phyloP scores from a whole-genome alignment of 1,140 invertebrate species.

The Pentalonia nigronervosa region DNA sequence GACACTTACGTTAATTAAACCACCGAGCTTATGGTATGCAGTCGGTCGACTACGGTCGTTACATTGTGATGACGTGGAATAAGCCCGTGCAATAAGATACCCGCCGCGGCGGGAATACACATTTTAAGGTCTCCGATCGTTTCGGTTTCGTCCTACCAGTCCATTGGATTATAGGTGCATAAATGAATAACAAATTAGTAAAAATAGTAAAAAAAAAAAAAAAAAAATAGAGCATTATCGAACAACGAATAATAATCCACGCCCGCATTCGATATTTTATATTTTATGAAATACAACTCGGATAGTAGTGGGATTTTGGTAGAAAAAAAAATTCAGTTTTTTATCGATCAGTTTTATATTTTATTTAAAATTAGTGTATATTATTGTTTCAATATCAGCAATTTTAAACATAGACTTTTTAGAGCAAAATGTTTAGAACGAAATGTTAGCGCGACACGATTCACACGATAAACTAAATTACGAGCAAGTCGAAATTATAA shows the following conservation, averaged over 20 bases:
- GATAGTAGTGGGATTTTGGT: background rate
- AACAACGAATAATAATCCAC: background rate
- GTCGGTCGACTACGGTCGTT: background rate
- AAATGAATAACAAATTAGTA: background rate
- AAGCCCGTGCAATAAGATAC: background rate
- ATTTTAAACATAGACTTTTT: fast-evolving
- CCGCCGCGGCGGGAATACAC: background rate
- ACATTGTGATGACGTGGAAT: background rate
- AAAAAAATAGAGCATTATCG: background rate
- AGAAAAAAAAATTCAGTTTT: background rate
- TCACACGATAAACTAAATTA: background rate
- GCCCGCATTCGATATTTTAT: fast-evolving
- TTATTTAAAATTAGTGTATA: too few species aligned
- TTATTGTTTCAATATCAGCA: too few species aligned
- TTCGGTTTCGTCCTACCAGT: too few species aligned
- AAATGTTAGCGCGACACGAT: background rate
- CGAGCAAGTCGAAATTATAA: background rate
- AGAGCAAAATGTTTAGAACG: too few species aligned
- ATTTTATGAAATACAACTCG: background rate
- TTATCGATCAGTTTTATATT: too few species aligned
- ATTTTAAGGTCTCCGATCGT: background rate
- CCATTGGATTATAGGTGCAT: background rate
- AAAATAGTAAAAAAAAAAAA: background rate
- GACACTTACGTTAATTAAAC: slow-evolving; percentile 33
- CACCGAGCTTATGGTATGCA: background rate